Percentiles rank a stretch among this genome's conserved stretches.
Conservation (phyloP, 1,140 invertebrate species). For the Zaprionus gabonicus region DNA sequence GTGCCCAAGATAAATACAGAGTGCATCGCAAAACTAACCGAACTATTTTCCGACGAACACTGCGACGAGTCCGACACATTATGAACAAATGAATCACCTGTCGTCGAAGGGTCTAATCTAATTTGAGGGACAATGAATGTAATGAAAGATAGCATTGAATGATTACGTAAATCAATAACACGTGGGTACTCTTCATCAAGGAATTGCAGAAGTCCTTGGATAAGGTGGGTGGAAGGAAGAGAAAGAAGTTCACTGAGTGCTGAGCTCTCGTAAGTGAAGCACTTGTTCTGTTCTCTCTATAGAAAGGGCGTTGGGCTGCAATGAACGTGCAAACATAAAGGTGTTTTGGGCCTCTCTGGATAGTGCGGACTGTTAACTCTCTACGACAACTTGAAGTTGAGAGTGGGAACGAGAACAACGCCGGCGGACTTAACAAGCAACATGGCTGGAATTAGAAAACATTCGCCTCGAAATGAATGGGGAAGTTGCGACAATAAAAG, state of each 20-base stretch:
- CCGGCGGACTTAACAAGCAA: slow-evolving; percentile 4
- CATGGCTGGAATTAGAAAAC: slow-evolving; percentile 7
- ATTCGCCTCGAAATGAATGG: slow-evolving; percentile 1
- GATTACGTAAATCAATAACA: slow-evolving; percentile 12
- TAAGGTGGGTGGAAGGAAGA: no score
- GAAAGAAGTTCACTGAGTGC: no score
- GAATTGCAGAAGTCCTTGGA: background rate
- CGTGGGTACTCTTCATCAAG: background rate
- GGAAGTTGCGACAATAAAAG: background rate
- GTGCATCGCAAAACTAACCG: slow-evolving; percentile 27
- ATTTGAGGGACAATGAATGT: background rate
- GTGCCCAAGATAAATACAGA: slow-evolving; percentile 44
- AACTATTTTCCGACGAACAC: slow-evolving; percentile 29
- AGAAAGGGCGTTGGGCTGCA: background rate
- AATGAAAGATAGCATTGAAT: background rate
- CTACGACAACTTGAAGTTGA: background rate
- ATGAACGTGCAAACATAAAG: background rate
- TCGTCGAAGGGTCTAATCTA: background rate
- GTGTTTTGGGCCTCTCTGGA: background rate
- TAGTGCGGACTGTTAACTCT: background rate
- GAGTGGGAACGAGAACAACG: background rate
- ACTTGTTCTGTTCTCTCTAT: background rate
- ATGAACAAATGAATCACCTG: background rate
- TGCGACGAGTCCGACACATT: slow-evolving; percentile 38
- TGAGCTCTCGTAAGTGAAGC: background rate